phyloP scores from a whole-genome alignment of 2,797 vertebrate genomes.

The Sebastolobus altivelis region DNA sequence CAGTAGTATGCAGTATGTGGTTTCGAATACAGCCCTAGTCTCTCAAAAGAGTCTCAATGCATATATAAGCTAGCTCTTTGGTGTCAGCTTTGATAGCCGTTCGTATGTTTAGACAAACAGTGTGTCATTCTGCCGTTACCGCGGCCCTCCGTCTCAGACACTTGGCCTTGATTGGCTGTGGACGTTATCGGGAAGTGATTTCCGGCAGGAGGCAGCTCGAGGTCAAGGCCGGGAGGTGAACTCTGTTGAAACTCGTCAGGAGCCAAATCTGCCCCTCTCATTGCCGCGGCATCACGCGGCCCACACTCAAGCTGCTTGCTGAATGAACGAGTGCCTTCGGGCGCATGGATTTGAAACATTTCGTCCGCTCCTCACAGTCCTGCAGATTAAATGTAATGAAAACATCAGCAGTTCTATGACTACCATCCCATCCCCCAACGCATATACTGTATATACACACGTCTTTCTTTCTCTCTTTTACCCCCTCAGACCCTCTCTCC shows the following conservation, averaged over 20 bases:
- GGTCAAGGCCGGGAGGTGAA: slow-evolving; percentile 67
- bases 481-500: slow-evolving; percentile 22
- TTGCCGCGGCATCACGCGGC: background rate
- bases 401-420: slow-evolving; percentile 46
- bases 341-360: slow-evolving; percentile 38
- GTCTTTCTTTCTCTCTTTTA: slow-evolving; percentile 29
- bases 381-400: slow-evolving; percentile 55
- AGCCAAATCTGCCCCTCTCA: slow-evolving; percentile 26
- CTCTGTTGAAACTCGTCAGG: slow-evolving; percentile 62
- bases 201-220: slow-evolving; percentile 32
- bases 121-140: slow-evolving; percentile 31
- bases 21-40: background rate
- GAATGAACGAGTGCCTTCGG: slow-evolving; percentile 18
- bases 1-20: no score
- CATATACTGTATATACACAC: slow-evolving; percentile 1
- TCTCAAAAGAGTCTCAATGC: background rate
- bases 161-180: slow-evolving; percentile 58
- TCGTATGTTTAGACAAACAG: background rate
- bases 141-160: slow-evolving; percentile 22
- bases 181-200: slow-evolving; percentile 60
- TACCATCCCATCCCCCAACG: slow-evolving; percentile 30
- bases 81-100: slow-evolving; percentile 2
- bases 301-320: slow-evolving; percentile 48
- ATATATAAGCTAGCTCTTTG: background rate
- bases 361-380: background rate